Base-by-base conservation (phyloP, 1,140 invertebrate genomes). In the Scaptomyza hsui region DNA sequence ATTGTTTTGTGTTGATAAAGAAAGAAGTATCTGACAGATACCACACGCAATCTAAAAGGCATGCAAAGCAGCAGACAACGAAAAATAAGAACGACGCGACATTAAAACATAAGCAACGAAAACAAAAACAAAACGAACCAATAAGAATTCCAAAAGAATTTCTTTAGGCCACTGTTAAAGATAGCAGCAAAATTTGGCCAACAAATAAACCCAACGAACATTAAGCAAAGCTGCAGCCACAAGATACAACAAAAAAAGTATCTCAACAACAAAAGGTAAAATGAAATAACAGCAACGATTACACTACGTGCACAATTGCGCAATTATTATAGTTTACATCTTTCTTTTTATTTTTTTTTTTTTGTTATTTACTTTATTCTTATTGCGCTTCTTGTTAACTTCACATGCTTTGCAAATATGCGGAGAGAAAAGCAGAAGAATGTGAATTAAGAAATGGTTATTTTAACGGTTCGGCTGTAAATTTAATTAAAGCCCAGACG, bases 391-490 rank as follows among this genome's bases (percentile, higher is more conserved):
- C 13, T 55, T 47, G 53, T 70, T 70, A 42, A 16, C 53, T 29
- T 24, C 48, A 62, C 49, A 53, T 47, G 15, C 56, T 41, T 57
- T 39, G 44, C 64, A 42, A 35, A 57, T 47, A 60, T 76, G 78
- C 52, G 48, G 78, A 62, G 60, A 3, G n/a, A 37, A 10, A 35
- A 35, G 2, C 1, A 26, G 47, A 39, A 56, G 35, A 18, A 56
- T 44, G 7, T 18, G 21, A 16, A 35, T 55, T 37, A 48, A 56
- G 71, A 72, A 75, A 78, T 83, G 72, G 57, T 67, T 79, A 64
- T 83, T 72, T 79, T 85, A 86, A 83, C 81, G 80, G 81, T 67
- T 63, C 26, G 53, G 15, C 52, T 80, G 45, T 86, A 73, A 80
- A 83, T 80, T 86, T 80, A 86, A 80, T 83, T 83, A 83, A 69